Evolutionary conservation across 2,113 vertebrate genomes (phyloP).

Genomic region (Platysternon megacephalum): DNA sequence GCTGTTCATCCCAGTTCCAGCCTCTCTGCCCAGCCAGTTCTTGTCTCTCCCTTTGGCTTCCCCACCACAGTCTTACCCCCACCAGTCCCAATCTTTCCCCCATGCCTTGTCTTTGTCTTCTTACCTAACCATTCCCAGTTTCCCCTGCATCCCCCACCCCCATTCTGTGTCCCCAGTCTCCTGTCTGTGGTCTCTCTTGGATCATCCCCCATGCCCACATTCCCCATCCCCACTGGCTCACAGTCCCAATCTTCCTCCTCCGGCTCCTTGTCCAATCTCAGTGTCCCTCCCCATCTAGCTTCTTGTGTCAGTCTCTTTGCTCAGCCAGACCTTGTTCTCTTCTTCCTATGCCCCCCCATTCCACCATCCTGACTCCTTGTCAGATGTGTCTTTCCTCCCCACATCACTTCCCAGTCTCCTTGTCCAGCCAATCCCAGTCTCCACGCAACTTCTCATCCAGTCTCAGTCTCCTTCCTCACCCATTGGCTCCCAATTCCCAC

Average conservation of each 20-base stretch:
- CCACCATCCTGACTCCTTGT: background rate
- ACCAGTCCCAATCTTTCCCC: background rate
- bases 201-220: background rate
- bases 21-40: background rate
- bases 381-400: background rate
- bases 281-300: background rate
- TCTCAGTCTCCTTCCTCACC: no score
- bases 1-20: background rate
- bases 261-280: no score
- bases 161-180: no score
- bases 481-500: no score
- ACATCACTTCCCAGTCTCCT: background rate
- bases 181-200: no score
- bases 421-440: no score
- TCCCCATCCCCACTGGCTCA: background rate
- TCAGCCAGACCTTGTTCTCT: no score
- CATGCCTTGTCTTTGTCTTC: background rate
- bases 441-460: no score
- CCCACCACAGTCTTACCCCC: background rate
- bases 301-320: no score
- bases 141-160: no score
- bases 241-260: no score
- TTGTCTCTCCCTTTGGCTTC: background rate
- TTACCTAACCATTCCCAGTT: background rate
- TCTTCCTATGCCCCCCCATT: no score